phyloP scores from a whole-genome alignment of 2,797 vertebrate genomes.

The Sebastes iracundus region DNA sequence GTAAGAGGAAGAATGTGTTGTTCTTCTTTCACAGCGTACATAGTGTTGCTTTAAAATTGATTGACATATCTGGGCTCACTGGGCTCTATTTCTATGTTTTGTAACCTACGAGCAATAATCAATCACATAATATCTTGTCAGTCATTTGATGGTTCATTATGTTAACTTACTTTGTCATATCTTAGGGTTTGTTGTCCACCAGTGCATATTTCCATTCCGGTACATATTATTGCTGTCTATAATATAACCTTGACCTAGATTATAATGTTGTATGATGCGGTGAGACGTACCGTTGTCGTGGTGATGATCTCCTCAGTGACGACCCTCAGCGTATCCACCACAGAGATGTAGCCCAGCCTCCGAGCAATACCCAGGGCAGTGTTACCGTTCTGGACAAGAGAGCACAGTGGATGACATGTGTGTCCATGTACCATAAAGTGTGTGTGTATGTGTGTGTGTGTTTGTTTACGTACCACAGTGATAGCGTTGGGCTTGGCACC shows the following conservation, averaged over 20 bases:
- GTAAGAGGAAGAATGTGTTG: not conserved
- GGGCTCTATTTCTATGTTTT: not conserved
- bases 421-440: rapidly evolving
- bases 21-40: not conserved
- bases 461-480: conserved; percentile 86
- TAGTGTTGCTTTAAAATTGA: not conserved
- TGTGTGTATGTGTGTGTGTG: not conserved
- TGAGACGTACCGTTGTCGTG: conserved; percentile 90
- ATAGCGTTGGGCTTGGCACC: conserved; percentile 95
- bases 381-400: conserved; percentile 91
- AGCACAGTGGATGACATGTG: not conserved
- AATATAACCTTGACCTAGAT: not conserved
- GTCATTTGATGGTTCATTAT: not conserved
- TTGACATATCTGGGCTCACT: not conserved
- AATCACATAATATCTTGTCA: not conserved
- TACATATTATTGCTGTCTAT: not conserved
- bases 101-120: not conserved
- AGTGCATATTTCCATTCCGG: not conserved
- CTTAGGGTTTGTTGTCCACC: not conserved
- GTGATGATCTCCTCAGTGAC: conserved; percentile 96
- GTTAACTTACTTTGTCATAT: not conserved
- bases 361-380: conserved; percentile 96
- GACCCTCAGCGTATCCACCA: conserved; percentile 97
- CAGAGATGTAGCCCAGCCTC: conserved; percentile 97
- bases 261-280: not conserved